A percentile compares a stretch with the other conserved stretches of the same genome.
Evolutionary conservation across 2,888 invertebrate species (phyloP).

Genomic region (Acleris literana): DNA sequence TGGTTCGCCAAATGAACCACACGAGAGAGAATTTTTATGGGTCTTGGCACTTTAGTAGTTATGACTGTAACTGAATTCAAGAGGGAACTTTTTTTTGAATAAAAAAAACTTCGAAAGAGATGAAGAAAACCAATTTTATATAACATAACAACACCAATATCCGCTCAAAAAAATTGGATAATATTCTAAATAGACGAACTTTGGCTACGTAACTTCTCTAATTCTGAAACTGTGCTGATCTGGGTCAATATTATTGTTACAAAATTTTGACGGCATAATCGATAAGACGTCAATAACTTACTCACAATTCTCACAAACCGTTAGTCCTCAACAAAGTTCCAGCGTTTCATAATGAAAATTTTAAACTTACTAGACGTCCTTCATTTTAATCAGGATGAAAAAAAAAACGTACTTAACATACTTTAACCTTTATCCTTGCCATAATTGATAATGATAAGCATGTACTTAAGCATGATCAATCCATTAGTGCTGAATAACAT

Average conservation of each 20-base stretch:
- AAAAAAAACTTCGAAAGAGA: background rate
- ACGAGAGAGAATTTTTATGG: slow-evolving; percentile 13
- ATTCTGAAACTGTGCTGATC: slow-evolving; percentile 4
- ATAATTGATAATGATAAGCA: background rate
- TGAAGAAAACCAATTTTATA: background rate
- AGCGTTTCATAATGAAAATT: slow-evolving; percentile 4
- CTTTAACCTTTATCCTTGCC: slow-evolving; percentile 14
- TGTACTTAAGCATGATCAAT: background rate
- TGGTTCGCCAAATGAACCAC: slow-evolving; percentile 11
- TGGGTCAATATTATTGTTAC: slow-evolving; percentile 1
- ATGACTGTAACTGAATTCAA: slow-evolving; percentile 4
- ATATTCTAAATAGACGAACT: background rate
- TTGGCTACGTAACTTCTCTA: background rate
- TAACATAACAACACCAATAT: background rate
- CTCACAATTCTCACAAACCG: background rate
- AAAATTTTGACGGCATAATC: background rate
- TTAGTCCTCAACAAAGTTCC: slow-evolving; percentile 1
- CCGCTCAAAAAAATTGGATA: background rate
- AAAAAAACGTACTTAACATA: too few relatives aligned
- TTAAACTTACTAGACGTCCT: background rate
- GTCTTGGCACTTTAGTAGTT: slow-evolving; percentile 23
- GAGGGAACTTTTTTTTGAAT: too few relatives aligned
- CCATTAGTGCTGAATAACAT: background rate
- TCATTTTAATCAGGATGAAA: too few relatives aligned
- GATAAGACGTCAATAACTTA: slow-evolving; percentile 11